Base-by-base conservation (phyloP, 2,113 vertebrate genomes). In the Nibea coibor region DNA sequence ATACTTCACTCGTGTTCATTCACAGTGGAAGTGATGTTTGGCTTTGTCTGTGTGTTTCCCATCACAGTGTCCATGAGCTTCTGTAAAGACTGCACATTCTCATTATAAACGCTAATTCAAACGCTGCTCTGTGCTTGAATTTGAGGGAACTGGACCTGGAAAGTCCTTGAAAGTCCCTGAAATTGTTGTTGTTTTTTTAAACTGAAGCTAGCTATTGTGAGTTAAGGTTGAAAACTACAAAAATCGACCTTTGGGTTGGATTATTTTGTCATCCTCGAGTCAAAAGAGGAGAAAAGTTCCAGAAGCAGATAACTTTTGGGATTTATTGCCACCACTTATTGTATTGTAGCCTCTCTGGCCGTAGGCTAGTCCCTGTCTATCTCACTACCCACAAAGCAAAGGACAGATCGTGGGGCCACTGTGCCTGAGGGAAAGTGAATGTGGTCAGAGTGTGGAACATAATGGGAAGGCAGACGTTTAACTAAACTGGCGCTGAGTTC, bases 1-100 rank as follows among this genome's bases (percentile, higher is more conserved):
- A 14, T 66, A 28, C 75, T 31, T 50, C 63, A 76, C 22, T 58
- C 56, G 45, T 80, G 43, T 61, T 65, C 14, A 57, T 65, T 35
- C 53, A 45, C 54, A 39, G 39, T 17, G n/a, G 62, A 73, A 54
- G 54, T 43, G 15, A 65, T 24, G 28, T 39, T 80, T 10, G 24
- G 42, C 35, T n/a, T n/a, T 35, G 7, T 35, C 35, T 35, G 7
- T 9, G 7, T 35, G 1, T 35, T 8, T 35, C 35, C 35, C 35
- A 35, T 35, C 35, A 35, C 35, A 35, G 8, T 35, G 35, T 35
- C 35, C 35, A 35, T 35, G 35, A 35, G 35, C 35, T 35, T 35
- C 35, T 35, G 35, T 35, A 35, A 35, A 35, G 35, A 35, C 7
- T 35, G 35, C 35, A 35, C 8, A 7, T 35, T 35, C 35, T 35